Evolutionary conservation across 2,113 vertebrate species (phyloP).

Genomic region (Phasianus colchicus): DNA sequence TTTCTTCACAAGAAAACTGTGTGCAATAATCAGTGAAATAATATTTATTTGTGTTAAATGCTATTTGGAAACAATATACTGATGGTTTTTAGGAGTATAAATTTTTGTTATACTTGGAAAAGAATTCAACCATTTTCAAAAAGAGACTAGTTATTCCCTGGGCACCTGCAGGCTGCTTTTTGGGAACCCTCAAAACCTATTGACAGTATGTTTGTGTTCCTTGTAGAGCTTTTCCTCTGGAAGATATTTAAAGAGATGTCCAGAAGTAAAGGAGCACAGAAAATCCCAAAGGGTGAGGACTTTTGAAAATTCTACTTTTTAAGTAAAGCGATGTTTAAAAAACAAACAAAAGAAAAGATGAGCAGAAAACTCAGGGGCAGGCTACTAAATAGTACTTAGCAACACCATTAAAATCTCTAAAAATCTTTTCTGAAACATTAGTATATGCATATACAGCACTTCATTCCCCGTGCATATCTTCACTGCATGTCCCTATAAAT

Average conservation of each 20-base stretch:
- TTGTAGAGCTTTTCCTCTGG: neutral
- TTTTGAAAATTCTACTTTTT: neutral
- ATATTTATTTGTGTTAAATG: neutral
- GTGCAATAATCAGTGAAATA: neutral
- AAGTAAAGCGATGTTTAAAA: neutral
- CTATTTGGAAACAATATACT: neutral
- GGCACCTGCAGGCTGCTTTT: neutral
- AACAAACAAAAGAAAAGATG: neutral
- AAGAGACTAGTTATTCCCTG: neutral
- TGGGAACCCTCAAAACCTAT: neutral
- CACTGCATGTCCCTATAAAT: neutral
- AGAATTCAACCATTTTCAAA: neutral
- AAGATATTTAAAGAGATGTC: neutral
- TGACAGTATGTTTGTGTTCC: fast-evolving
- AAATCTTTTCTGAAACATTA: neutral
- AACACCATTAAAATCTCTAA: neutral
- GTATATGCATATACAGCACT: neutral
- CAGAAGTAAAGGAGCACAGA: neutral
- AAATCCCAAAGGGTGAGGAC: neutral
- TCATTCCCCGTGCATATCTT: neutral
- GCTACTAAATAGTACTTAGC: neutral
- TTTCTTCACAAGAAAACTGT: neutral
- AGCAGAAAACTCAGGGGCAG: neutral
- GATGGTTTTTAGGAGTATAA: neutral
- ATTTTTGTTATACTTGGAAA: neutral